Evolutionary conservation across 2,113 vertebrate genomes (phyloP).

Genomic region (Poecilia latipinna): DNA sequence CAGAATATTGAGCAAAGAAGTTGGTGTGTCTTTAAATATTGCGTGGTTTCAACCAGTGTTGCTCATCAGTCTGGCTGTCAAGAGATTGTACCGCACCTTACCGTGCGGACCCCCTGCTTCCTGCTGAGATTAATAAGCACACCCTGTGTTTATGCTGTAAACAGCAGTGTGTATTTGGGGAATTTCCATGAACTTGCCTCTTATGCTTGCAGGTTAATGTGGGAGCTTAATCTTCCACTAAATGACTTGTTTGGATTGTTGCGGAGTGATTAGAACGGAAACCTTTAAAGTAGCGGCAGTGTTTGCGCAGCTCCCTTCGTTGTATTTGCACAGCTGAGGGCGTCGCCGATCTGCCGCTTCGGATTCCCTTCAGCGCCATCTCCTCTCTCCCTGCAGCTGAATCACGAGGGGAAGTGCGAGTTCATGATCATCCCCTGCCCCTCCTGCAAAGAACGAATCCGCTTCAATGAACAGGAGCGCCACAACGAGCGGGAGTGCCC

Average conservation of each 20-base stretch:
- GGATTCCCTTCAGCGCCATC: background rate
- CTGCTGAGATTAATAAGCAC: too few relatives aligned
- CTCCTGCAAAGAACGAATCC: slow-evolving; percentile 80
- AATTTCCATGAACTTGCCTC: background rate
- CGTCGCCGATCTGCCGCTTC: background rate
- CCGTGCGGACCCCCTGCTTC: too few relatives aligned
- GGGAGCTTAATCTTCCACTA: background rate
- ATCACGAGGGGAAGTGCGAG: slow-evolving; percentile 83
- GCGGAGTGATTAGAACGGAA: background rate
- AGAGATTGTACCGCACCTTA: too few relatives aligned
- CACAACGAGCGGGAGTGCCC: slow-evolving; percentile 86
- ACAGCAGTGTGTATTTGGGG: background rate
- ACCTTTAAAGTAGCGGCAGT: slow-evolving; percentile 3
- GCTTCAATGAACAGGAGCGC: slow-evolving; percentile 82
- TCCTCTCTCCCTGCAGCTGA: slow-evolving; percentile 58
- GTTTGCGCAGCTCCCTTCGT: background rate
- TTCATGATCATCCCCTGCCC: slow-evolving; percentile 82
- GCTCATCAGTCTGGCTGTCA: too few relatives aligned
- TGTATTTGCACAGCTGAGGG: background rate
- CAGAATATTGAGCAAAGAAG: too few relatives aligned
- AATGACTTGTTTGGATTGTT: background rate
- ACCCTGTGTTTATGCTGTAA: background rate
- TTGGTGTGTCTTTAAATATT: too few relatives aligned
- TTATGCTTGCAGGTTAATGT: background rate
- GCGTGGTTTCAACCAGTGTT: too few relatives aligned